Base-by-base conservation (phyloP, 1,140 invertebrate genomes). In the Drosophila ohnishii region DNA sequence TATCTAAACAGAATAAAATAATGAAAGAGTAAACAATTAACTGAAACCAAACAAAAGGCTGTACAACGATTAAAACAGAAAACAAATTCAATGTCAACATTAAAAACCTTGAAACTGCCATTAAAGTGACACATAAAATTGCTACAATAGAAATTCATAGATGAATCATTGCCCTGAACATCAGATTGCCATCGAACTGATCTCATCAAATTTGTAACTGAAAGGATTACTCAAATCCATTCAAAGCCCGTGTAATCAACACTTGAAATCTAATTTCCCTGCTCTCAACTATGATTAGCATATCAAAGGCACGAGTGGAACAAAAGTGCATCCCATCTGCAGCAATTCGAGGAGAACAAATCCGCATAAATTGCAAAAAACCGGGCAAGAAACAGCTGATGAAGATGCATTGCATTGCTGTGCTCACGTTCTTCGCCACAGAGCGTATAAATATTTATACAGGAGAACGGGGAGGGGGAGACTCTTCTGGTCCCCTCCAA, bases 361-460 rank as follows among this genome's bases (percentile, higher is more conserved):
- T 71, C 42, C 28, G 50, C 39, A 74, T 14, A 55, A 73, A 63
- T 61, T 35, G 66, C 66, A 32, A 72, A 67, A 61, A 50, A 50
- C 47, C 50, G 32, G 16, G 13, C 19, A 25, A 53, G 42, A 35
- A 73, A 34, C 47, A 73, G 37, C 57, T 55, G 69, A 72, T 40
- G 66, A 70, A 40, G 42, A 32, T 51, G 39, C 34, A 61, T 30
- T 35, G 25, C 9, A 66, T 32, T 22, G n/a, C 28, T 32, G 48
- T 13, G 69, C 37, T 67, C 65, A 61, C 56, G 57, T 60, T 72
- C 44, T 51, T 70, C n/a, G 50, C 55, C 35, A 13, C 16, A 14
- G 19, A 65, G 30, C 32, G 63, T 69, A 55, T 69, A 55, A 55
- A 64, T 75, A 74, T 75, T 75, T 64, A 50, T 64, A 74, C 8